phyloP scores from a whole-genome alignment of 2,113 vertebrate species.

The Mobula hypostoma region DNA sequence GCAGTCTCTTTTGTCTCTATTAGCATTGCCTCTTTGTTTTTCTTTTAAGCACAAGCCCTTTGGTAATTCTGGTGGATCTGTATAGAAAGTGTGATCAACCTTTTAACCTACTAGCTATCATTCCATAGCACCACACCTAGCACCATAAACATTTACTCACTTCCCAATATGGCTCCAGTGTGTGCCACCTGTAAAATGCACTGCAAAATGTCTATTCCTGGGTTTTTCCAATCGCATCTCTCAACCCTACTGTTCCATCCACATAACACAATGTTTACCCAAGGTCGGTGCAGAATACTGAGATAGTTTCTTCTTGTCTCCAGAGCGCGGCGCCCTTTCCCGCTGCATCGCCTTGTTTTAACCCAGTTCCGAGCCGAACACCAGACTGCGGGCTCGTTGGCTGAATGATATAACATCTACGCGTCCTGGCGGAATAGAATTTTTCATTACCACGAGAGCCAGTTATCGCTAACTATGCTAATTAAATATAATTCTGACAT shows the following conservation, averaged over 20 bases:
- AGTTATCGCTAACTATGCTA: neutral
- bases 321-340: neutral
- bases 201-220: too few relatives aligned
- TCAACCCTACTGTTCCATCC: too few relatives aligned
- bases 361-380: neutral
- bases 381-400: neutral
- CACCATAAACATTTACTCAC: too few relatives aligned
- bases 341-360: neutral
- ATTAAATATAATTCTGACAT: neutral
- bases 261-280: neutral
- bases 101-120: too few relatives aligned
- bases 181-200: too few relatives aligned
- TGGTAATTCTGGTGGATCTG: neutral
- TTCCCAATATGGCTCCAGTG: too few relatives aligned
- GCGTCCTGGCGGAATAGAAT: neutral
- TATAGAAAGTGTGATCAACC: neutral
- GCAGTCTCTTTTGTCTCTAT: too few relatives aligned
- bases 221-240: too few relatives aligned
- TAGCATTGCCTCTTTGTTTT: neutral
- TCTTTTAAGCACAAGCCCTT: neutral
- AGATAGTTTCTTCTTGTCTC: neutral
- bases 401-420: too few relatives aligned
- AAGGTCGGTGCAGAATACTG: neutral
- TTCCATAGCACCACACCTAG: too few relatives aligned
- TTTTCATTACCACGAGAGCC: neutral